phyloP scores from a whole-genome alignment of 2,113 vertebrate genomes.

The Strix aluco region DNA sequence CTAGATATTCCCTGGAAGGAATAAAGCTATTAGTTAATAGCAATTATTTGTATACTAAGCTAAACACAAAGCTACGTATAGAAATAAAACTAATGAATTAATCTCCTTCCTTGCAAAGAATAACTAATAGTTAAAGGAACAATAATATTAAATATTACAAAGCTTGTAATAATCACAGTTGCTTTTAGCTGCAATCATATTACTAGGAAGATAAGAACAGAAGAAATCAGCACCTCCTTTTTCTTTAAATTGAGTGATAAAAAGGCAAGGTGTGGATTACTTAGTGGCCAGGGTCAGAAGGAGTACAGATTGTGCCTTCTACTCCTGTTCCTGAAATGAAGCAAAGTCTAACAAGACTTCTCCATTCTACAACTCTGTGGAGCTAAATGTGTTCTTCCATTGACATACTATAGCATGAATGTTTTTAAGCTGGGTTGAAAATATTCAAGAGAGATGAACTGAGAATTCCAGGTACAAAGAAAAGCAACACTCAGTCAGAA shows the following conservation, averaged over 20 bases:
- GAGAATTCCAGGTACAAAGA: not conserved
- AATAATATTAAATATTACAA: not conserved
- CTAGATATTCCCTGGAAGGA: not conserved
- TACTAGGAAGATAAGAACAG: not conserved
- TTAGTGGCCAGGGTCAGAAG: not conserved
- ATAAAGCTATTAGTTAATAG: not conserved
- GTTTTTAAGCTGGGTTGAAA: not conserved
- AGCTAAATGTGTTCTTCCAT: not conserved
- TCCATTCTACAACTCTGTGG: not conserved
- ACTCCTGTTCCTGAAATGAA: not conserved
- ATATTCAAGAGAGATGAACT: not conserved
- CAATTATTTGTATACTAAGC: not conserved
- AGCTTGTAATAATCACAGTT: not conserved
- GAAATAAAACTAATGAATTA: slow-evolving; percentile 1
- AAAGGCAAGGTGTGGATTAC: not conserved
- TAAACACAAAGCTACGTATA: not conserved
- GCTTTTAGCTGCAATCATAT: not conserved
- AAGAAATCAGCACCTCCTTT: not conserved
- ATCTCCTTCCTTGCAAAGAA: not conserved
- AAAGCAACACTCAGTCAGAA: not conserved
- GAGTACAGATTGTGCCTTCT: not conserved
- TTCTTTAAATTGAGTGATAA: not conserved
- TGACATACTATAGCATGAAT: not conserved
- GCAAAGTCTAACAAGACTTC: not conserved
- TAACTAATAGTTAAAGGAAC: not conserved